Evolutionary conservation across 2,797 vertebrate species (phyloP), one percentile per base, ranked within the genome.

Genomic region (Moxostoma hubbsi): DNA sequence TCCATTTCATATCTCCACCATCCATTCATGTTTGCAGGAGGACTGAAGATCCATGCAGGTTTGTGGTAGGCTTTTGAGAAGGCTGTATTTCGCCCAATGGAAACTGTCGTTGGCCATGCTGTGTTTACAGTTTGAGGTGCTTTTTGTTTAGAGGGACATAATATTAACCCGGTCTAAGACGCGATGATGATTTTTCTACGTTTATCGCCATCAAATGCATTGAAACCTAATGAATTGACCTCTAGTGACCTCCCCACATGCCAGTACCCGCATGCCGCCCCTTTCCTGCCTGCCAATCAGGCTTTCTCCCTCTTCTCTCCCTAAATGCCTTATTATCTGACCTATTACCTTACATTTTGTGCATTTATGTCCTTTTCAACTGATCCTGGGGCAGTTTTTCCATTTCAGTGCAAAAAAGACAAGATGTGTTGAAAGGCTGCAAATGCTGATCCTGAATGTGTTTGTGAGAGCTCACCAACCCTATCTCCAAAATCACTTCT

Each of bases 31-130:
- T 87, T 94, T 90, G 82, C 91, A 94, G 93, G 94, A 97, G 95
- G 91, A 92, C 96, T 88, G 93, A 93, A 85, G 88, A 87, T 91
- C 89, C 94, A 84, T 93, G 93, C 96, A 97, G 88, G 95, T 98
- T 94, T 92, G 94, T 94, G 89, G 72, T 82, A 62, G 82, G 66
- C 67, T 81, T 83, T 75, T 75, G 73, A 68, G 51, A 65, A 49
- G 49, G 61, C 51, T 47, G 16, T 49, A 63, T 81, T 73, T 76
- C 58, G 7, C 55, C 47, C 62, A 63, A 7, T 71, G 68, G 53
- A 69, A 74, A 77, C 55, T 78, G 76, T 68, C 77, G 11, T 61
- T 82, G 69, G 77, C 43, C 78, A 4, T 81, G 80, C 65, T 82
- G 62, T 84, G 80, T 78, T 79, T 80, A 47, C 18, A 57, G 68